A percentile compares a stretch with the other conserved stretches of the same genome.
phyloP scores from a whole-genome alignment of 1,140 invertebrate species.

The Lepidurus couesii region DNA sequence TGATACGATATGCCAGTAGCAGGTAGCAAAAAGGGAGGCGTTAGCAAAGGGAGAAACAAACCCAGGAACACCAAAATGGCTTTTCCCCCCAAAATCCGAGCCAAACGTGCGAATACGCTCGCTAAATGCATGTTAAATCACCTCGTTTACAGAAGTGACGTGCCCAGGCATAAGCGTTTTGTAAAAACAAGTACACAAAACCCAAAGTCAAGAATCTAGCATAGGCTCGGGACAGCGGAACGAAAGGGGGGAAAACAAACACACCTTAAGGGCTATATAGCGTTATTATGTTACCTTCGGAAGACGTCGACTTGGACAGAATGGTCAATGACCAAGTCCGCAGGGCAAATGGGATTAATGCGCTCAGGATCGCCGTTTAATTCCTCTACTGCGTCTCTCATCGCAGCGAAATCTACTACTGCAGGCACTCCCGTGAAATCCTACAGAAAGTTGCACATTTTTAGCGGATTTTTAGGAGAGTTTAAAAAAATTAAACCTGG shows the following conservation, averaged over 20 bases:
- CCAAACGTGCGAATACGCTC: no score
- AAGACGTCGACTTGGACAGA: constrained; percentile 95
- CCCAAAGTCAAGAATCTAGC: neutral
- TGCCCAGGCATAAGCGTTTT: no score
- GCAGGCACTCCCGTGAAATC: constrained; percentile 96
- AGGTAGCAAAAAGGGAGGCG: no score
- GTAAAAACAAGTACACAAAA: no score
- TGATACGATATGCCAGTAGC: neutral
- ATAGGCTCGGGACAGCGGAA: neutral
- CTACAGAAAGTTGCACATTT: constrained; percentile 47
- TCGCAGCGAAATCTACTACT: constrained; percentile 97
- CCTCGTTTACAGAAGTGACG: no score
- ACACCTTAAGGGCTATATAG: neutral
- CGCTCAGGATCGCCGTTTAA: constrained; percentile 82
- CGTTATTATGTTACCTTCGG: constrained; percentile 60
- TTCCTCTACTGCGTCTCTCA: constrained; percentile 87
- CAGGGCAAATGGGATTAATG: constrained; percentile 96
- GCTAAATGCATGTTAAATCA: no score
- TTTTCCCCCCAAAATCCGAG: no score
- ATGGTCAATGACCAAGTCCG: constrained; percentile 97
- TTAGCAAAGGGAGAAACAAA: neutral
- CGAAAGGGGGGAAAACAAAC: neutral
- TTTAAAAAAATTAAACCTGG: constrained; percentile 55
- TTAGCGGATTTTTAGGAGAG: constrained; percentile 45
- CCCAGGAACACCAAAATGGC: no score